These are phyloP conservation scores for Furnarius figulus DNA, from an alignment of 2,113 vertebrate genomes.

Conservation along the genomic window DNA sequence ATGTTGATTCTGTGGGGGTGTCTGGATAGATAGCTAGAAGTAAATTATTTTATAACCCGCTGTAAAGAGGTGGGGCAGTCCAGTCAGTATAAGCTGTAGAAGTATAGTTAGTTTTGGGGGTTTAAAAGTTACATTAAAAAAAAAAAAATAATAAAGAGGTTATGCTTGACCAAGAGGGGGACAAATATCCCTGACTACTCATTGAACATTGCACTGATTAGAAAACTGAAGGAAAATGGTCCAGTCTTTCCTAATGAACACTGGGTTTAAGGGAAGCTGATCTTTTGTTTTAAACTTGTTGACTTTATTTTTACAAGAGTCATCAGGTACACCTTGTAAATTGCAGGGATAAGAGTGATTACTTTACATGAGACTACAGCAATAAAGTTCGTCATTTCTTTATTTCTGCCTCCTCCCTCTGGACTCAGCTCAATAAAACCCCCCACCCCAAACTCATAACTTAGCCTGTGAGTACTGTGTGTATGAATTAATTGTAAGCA, in stretches of 20 bases:
- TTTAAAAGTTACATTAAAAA: background rate
- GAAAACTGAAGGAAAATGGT: background rate
- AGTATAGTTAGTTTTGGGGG: background rate
- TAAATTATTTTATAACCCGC: background rate
- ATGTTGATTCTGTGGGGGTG: background rate
- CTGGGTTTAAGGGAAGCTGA: background rate
- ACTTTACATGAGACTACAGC: background rate
- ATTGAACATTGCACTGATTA: background rate
- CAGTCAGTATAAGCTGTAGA: background rate
- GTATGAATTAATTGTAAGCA: background rate
- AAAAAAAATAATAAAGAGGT: background rate
- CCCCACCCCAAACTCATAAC: background rate
- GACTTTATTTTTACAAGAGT: background rate
- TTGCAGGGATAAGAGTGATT: background rate
- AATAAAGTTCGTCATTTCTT: background rate
- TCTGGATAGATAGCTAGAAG: background rate
- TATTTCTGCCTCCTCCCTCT: background rate
- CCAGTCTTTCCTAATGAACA: background rate
- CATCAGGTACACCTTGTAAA: background rate
- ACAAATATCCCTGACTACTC: background rate
- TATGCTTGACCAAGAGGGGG: background rate
- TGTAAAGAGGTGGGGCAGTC: background rate
- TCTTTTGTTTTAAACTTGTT: background rate
- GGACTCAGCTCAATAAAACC: background rate
- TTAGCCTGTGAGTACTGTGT: background rate